A percentile compares a stretch with the other conserved stretches of the same genome.
These are phyloP conservation scores for Amaurobius ferox DNA, from an alignment of 2,888 invertebrate species.

Conservation along the genomic window DNA sequence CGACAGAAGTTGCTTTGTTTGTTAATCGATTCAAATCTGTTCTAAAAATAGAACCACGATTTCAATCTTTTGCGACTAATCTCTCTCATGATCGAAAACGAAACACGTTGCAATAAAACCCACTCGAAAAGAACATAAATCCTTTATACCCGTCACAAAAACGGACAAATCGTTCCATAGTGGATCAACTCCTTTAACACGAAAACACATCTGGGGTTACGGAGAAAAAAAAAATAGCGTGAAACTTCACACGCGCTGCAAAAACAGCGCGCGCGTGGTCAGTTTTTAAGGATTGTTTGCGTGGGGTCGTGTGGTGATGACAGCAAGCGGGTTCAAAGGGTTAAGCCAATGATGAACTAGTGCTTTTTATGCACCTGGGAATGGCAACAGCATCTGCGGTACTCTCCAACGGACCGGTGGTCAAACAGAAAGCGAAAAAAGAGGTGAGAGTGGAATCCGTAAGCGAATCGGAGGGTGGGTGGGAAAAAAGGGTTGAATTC, in stretches of 20 bases:
- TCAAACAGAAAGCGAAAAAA: background rate
- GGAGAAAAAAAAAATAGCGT: background rate
- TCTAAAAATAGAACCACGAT: no score
- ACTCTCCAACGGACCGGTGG: background rate
- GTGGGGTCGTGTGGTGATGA: conserved; percentile 15
- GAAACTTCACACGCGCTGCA: background rate
- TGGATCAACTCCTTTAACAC: conserved; percentile 35
- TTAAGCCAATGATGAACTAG: conserved; percentile 70
- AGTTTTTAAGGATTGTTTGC: background rate
- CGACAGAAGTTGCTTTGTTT: no score
- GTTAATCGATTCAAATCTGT: no score
- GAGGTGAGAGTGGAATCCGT: background rate
- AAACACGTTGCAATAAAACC: conserved; percentile 9
- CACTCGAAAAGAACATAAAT: conserved; percentile 9
- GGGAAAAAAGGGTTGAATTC: background rate
- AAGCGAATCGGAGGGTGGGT: background rate
- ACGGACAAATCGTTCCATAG: conserved; percentile 50
- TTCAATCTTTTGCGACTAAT: no score
- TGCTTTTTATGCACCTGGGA: conserved; percentile 54
- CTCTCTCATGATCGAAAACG: no score
- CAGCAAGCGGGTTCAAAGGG: conserved; percentile 65
- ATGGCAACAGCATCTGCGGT: conserved; percentile 47
- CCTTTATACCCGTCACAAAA: conserved; percentile 26
- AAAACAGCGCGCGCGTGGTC: conserved; percentile 27
- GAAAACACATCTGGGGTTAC: conserved; percentile 56